Evolutionary conservation across 1,140 invertebrate genomes (phyloP), one percentile per base, ranked within the genome.

Genomic region (Drosophila tsacasi): DNA sequence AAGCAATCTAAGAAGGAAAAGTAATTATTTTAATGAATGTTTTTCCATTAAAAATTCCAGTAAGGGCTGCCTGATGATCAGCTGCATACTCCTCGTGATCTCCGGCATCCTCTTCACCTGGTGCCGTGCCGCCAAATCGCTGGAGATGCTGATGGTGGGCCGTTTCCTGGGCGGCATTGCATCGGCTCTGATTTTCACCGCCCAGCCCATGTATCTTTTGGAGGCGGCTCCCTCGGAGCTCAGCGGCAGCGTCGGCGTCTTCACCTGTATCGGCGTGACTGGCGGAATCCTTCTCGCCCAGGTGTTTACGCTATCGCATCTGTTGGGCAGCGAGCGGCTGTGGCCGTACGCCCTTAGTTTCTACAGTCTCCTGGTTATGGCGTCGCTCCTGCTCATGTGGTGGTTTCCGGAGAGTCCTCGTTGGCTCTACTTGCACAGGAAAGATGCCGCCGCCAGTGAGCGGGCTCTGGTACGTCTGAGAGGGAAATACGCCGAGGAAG

Each of bases 191-290:
- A 96, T 95, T 21, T 97, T 97, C 7, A 96, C 96, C 72, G 94
- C 97, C 66, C 95, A 97, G 63, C 97, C 97, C 5, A 96, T 98
- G 95, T 98, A 98, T 92, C 93, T 98, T 81, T 95, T 96, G 5
- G 98, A 98, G 94, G 93, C 98, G 76, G 95, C 97, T 5, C 97
- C 97, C 0, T 69, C 95, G 4, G 93, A 94, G 42, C 94, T 97
- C 19, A 94, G 96, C 47, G 97, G 97, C 13, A 94, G 96, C 1
- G 95, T 97, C 79, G 97, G 97, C 12, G 96, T 97, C 0, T 93
- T 97, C 8, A 97, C 97, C 90, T 97, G 97, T 72, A 94, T 98
- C 57, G 97, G 97, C n/a, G 94, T 98, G 23, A 97, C 97, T 7
- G 94, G 95, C 21, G 97, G 97, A 5, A 97, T 98, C 10, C 91